These are phyloP conservation scores for Monochamus saltuarius DNA, from an alignment of 1,140 invertebrate species.

Conservation along the genomic window DNA sequence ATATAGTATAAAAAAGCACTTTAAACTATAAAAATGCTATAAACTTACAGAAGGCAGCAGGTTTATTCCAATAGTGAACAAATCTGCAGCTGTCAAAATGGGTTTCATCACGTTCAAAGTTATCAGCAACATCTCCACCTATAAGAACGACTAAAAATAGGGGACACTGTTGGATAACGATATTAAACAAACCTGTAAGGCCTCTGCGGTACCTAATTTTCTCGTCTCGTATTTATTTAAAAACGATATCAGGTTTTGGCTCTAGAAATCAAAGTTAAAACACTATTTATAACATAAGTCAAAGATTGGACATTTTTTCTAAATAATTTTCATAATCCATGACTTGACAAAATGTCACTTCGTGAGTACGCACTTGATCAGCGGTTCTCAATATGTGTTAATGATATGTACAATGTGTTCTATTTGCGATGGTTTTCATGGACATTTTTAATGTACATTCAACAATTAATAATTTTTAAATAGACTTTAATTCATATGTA, in stretches of 20 bases:
- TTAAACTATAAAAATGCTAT: background rate
- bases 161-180: background rate
- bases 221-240: slow-evolving; percentile 33
- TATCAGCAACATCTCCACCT: slow-evolving; percentile 41
- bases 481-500: too few species aligned
- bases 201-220: slow-evolving; percentile 28
- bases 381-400: too few species aligned
- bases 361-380: too few species aligned
- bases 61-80: slow-evolving; percentile 39
- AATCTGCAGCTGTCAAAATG: slow-evolving; percentile 37
- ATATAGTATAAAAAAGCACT: background rate
- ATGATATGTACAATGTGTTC: too few species aligned
- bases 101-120: slow-evolving; percentile 38
- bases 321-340: too few species aligned
- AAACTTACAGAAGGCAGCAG: slow-evolving; percentile 42
- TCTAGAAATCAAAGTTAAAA: slow-evolving; percentile 30
- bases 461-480: too few species aligned
- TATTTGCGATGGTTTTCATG: too few species aligned
- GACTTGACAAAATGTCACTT: too few species aligned
- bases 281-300: too few species aligned
- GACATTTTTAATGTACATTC: too few species aligned
- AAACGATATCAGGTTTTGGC: slow-evolving; percentile 32
- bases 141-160: slow-evolving; percentile 9
- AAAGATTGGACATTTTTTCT: too few species aligned
- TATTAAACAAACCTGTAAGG: slow-evolving; percentile 24